phyloP scores from a whole-genome alignment of 2,888 invertebrate genomes.

The Drosophila atripex region DNA sequence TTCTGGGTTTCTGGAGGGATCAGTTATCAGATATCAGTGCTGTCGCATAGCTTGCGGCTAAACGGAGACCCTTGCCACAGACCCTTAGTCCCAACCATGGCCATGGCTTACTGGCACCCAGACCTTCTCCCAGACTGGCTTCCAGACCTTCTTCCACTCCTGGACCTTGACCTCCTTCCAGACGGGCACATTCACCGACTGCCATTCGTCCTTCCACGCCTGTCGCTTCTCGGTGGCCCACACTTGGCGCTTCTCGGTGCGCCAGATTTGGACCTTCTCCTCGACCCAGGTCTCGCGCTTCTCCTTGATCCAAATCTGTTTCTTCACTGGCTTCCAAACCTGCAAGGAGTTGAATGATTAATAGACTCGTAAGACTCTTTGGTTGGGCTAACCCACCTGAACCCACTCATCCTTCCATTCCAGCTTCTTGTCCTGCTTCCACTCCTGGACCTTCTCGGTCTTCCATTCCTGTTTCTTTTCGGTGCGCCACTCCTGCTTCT shows the following conservation, averaged over 20 bases:
- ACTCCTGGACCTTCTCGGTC: slow-evolving; percentile 90
- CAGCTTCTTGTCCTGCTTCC: slow-evolving; percentile 90
- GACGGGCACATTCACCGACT: slow-evolving; percentile 89
- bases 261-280: slow-evolving; percentile 88
- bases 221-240: slow-evolving; percentile 89
- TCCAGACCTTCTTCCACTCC: slow-evolving; percentile 92
- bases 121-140: slow-evolving; percentile 92
- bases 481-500: slow-evolving; percentile 87
- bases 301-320: slow-evolving; percentile 91
- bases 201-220: slow-evolving; percentile 88
- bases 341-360: slow-evolving; percentile 75
- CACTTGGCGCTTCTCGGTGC: slow-evolving; percentile 86
- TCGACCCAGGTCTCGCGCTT: slow-evolving; percentile 90
- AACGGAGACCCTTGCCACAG: slow-evolving; percentile 11
- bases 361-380: background rate
- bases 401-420: slow-evolving; percentile 86
- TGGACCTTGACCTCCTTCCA: slow-evolving; percentile 88
- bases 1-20: slow-evolving; percentile 42
- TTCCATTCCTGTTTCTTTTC: slow-evolving; percentile 89
- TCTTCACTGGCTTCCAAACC: slow-evolving; percentile 91
- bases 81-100: slow-evolving; percentile 82
- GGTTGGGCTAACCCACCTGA: slow-evolving; percentile 23
- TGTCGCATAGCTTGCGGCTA: slow-evolving; percentile 67
- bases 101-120: slow-evolving; percentile 88
- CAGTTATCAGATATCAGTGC: slow-evolving; percentile 80